Evolutionary conservation across 2,113 vertebrate species (phyloP).

Genomic region (Thunnus maccoyii): DNA sequence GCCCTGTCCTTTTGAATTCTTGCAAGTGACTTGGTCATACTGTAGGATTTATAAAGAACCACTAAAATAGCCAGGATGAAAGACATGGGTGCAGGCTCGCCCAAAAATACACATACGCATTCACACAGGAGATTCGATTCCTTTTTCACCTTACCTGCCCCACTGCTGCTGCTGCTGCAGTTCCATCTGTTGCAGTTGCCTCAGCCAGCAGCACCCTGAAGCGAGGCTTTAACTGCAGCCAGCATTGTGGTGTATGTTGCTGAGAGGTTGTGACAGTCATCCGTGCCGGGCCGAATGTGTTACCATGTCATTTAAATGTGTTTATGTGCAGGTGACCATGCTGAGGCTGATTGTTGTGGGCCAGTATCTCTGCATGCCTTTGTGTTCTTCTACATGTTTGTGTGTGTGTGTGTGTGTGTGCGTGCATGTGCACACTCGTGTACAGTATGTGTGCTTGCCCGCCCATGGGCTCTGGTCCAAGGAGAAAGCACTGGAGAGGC

Average conservation of each 20-base stretch:
- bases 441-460: conserved; percentile 41
- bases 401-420: conserved; percentile 5
- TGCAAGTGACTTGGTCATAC: conserved; percentile 44
- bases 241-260: conserved; percentile 51
- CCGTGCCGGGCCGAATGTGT: conserved; percentile 39
- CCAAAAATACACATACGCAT: conserved; percentile 25
- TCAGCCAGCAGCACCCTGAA: conserved; percentile 58
- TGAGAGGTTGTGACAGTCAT: conserved; percentile 65
- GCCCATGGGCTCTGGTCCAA: conserved; percentile 80
- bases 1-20: conserved; percentile 59
- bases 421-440: background rate
- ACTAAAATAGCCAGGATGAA: conserved; percentile 45
- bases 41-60: conserved; percentile 50
- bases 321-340: conserved; percentile 48
- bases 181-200: conserved; percentile 80
- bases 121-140: conserved; percentile 38
- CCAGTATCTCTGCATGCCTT: conserved; percentile 43
- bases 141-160: conserved; percentile 72
- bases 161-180: conserved; percentile 56
- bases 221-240: conserved; percentile 46
- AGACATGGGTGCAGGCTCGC: conserved; percentile 14
- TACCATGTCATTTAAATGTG: conserved; percentile 50
- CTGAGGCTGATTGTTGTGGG: conserved; percentile 46
- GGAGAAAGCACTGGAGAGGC: conserved; percentile 70
- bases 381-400: conserved; percentile 1